phyloP scores from a whole-genome alignment of 2,113 vertebrate genomes.

The Indicator maculatus region DNA sequence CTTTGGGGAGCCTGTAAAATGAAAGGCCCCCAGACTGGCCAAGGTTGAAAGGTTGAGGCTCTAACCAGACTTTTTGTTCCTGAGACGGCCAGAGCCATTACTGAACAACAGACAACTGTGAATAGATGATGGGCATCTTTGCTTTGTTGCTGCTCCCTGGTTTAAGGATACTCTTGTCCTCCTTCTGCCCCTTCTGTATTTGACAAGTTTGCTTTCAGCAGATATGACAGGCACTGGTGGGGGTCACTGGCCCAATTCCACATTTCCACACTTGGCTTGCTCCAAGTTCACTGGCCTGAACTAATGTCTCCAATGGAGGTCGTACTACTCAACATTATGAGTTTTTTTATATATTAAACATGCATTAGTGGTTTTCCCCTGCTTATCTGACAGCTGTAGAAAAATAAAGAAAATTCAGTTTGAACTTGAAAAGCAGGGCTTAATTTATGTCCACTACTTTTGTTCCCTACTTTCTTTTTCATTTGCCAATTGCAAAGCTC shows the following conservation, averaged over 20 bases:
- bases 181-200: conserved; percentile 64
- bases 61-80: conserved; percentile 50
- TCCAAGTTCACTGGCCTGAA: conserved; percentile 79
- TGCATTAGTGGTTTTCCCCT: conserved; percentile 78
- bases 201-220: conserved; percentile 81
- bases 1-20: conserved; percentile 45
- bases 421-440: conserved; percentile 77
- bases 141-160: conserved; percentile 48
- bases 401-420: conserved; percentile 82
- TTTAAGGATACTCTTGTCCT: conserved; percentile 66
- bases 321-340: conserved; percentile 74
- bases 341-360: conserved; percentile 84
- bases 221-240: conserved; percentile 81
- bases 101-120: conserved; percentile 43
- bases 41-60: conserved; percentile 43
- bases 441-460: conserved; percentile 80
- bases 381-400: conserved; percentile 81
- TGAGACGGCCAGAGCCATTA: conserved; percentile 23
- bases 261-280: conserved; percentile 82
- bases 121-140: conserved; percentile 62
- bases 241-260: conserved; percentile 79
- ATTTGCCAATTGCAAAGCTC: conserved; percentile 76
- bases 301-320: conserved; percentile 80
- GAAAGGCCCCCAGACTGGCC: conserved; percentile 21
- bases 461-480: conserved; percentile 74